phyloP scores from a whole-genome alignment of 2,888 invertebrate species.

The Hemistola chrysoprasaria region DNA sequence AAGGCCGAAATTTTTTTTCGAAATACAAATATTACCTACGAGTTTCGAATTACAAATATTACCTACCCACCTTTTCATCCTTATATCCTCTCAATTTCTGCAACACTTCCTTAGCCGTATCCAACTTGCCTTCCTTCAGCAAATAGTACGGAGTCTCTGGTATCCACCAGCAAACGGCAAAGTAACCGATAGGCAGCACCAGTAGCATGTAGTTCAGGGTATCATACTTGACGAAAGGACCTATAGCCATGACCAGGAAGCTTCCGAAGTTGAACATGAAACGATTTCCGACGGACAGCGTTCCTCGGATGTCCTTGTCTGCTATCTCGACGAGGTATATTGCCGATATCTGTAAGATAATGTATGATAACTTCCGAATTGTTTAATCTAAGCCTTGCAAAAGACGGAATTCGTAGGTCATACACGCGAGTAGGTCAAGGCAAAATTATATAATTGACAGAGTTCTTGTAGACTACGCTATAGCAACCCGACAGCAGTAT shows the following conservation, averaged over 20 bases:
- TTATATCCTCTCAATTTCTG: slow-evolving; percentile 55
- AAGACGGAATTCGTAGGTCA: no score
- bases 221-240: slow-evolving; percentile 58
- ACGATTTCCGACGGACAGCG: slow-evolving; percentile 48
- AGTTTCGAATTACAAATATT: no score
- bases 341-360: slow-evolving; percentile 52
- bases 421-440: no score
- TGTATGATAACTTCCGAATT: neutral
- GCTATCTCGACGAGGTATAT: slow-evolving; percentile 70
- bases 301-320: slow-evolving; percentile 66
- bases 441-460: no score
- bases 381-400: no score
- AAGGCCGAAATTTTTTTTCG: no score
- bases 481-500: no score
- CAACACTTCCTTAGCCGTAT: slow-evolving; percentile 64
- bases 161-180: slow-evolving; percentile 74
- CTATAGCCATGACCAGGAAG: slow-evolving; percentile 60
- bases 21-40: no score
- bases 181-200: slow-evolving; percentile 66
- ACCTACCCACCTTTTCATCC: slow-evolving; percentile 46
- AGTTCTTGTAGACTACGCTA: no score
- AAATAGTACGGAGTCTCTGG: slow-evolving; percentile 84
- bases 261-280: slow-evolving; percentile 62
- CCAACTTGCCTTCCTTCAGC: slow-evolving; percentile 72
- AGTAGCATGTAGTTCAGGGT: slow-evolving; percentile 65